A percentile compares a stretch with the other conserved stretches of the same genome.
Conservation (phyloP, 2,113 vertebrate genomes). For the Nothocercus nigrocapillus region DNA sequence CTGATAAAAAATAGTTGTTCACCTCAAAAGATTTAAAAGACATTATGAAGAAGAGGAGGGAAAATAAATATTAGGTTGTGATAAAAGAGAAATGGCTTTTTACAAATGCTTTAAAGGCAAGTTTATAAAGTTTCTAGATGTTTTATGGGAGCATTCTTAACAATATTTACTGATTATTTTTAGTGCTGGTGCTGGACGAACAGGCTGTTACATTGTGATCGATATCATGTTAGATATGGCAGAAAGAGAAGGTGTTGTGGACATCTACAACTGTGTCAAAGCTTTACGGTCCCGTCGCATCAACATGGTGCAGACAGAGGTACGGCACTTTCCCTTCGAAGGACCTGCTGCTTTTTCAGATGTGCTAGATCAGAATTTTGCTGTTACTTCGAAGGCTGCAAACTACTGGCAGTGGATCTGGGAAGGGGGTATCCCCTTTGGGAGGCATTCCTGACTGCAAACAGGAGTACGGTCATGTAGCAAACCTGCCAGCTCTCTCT, state of each 20-base stretch:
- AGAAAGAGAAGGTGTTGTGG: constrained; percentile 96
- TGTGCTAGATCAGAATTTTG: neutral
- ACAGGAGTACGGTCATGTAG: neutral
- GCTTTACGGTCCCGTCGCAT: constrained; percentile 95
- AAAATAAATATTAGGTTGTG: neutral
- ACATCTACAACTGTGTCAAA: constrained; percentile 99
- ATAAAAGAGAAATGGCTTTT: neutral
- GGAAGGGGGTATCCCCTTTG: rapidly evolving
- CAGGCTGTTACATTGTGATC: constrained; percentile 97
- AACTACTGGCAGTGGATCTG: too few relatives aligned
- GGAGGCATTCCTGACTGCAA: neutral
- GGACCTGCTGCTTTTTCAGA: neutral
- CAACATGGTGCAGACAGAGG: constrained; percentile 99
- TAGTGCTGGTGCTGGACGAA: constrained; percentile 96
- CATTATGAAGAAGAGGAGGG: neutral
- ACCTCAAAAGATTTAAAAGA: neutral
- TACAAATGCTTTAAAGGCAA: neutral
- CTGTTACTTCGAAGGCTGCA: neutral
- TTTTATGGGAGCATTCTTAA: neutral
- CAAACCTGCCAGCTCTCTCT: neutral
- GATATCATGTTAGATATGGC: constrained; percentile 99
- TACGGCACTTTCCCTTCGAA: constrained; percentile 60
- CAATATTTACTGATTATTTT: neutral
- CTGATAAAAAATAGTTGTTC: neutral
- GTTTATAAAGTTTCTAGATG: neutral